Evolutionary conservation across 2,113 vertebrate species (phyloP).

Genomic region (Empidonax traillii): DNA sequence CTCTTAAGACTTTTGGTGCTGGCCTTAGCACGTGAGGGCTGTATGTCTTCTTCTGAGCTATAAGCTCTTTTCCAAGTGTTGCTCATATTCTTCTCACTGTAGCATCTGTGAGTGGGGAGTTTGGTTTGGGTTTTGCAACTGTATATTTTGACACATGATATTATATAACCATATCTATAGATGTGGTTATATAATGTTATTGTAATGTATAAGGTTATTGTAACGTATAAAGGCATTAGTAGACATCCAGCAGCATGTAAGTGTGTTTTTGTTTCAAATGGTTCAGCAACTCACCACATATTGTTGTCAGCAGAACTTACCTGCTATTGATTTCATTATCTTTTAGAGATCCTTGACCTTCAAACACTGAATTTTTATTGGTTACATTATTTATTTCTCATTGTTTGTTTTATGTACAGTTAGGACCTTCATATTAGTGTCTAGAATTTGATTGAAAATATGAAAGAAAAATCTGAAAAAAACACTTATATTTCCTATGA

Average conservation of each 20-base stretch:
- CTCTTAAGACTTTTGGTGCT: not conserved
- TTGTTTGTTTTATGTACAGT: not conserved
- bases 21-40: not conserved
- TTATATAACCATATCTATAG: not conserved
- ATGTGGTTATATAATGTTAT: too few species aligned
- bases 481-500: not conserved
- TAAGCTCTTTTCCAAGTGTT: not conserved
- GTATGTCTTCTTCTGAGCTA: not conserved
- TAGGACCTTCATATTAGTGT: not conserved
- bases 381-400: not conserved
- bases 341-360: not conserved
- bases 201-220: not conserved
- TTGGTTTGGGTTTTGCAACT: not conserved
- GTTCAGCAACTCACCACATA: not conserved
- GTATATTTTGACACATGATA: not conserved
- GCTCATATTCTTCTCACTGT: not conserved
- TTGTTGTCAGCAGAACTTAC: not conserved
- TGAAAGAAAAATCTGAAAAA: not conserved
- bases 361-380: not conserved
- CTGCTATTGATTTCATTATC: not conserved
- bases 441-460: not conserved
- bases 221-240: not conserved
- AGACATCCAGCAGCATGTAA: not conserved
- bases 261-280: not conserved
- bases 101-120: not conserved